Base-by-base conservation (phyloP, 2,888 invertebrate genomes). In the Esperia sulphurella region DNA sequence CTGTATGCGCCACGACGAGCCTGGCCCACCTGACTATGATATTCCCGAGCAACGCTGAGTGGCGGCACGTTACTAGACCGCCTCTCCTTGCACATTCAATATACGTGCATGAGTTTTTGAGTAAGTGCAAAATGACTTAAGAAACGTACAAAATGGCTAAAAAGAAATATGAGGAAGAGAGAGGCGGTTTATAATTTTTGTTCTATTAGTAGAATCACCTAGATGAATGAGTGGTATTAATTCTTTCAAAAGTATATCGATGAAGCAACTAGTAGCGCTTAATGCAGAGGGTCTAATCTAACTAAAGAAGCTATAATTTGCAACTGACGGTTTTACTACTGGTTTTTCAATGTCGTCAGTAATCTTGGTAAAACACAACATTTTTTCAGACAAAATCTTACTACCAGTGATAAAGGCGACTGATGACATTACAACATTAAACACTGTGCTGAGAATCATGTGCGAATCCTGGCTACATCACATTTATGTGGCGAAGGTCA, bases 391-490 rank as follows among this genome's bases (percentile, higher is more conserved):
- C 71, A 92, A 93, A 81, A 93, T 96, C 65, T 79, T 95, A 55
- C 79, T 94, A 49, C 96, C 96, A 0, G 94, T 95, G n/a, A 85
- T 96, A 61, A 91, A 91, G 58, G 95, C 96, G 41, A 94, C 95
- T 3, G 91, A 92, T 46, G 94, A 96, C 66, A 91, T 93, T 44
- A 87, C 92, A 6, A 94, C 95, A 39, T 91, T 94, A 28, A 95
- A 95, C 64, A 93, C 95, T 91, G 92, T 95, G 45, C 83, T 97
- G 31, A 93, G 94, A 70, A 93, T 96, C 30, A 94, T 96, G 88
- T 95, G 96, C 68, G 96, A 96, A 75, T 93, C 96, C 0, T 96
- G 96, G 96, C 84, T 97, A 45, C 95, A 96, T 74, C 95, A 95
- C 63, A 96, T 97, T 58, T 96, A 95, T 71, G 92, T 93, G 42